A percentile compares a stretch with the other conserved stretches of the same genome.
Conservation (phyloP, 2,888 invertebrate species). For the Mimachlamys varia region DNA sequence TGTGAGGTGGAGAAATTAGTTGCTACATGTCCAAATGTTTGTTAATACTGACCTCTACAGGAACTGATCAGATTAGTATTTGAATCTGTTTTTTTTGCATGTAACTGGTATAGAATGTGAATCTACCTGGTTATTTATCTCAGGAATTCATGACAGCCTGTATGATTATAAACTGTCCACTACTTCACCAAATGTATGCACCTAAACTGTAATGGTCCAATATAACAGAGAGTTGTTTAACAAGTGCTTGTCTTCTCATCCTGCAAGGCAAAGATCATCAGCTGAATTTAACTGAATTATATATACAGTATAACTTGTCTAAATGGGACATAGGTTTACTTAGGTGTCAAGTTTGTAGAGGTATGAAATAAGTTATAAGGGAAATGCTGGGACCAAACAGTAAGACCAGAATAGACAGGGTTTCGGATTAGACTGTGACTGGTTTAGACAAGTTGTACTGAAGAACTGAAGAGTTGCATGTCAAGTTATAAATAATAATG, state of each 20-base stretch:
- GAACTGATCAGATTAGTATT: too few relatives aligned
- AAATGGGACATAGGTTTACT: too few relatives aligned
- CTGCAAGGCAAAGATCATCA: neutral
- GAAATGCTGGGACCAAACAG: too few relatives aligned
- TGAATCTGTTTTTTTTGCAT: neutral
- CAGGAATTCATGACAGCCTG: neutral
- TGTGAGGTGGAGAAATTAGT: neutral
- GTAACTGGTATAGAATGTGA: neutral
- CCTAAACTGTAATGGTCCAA: neutral
- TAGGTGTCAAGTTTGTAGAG: too few relatives aligned
- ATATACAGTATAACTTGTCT: too few relatives aligned
- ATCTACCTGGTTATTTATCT: neutral
- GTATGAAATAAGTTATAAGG: too few relatives aligned
- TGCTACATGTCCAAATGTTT: neutral
- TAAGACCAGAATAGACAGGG: too few relatives aligned
- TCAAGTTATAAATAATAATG: neutral
- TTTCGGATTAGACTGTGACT: too few relatives aligned
- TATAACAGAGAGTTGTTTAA: neutral
- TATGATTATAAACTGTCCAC: neutral
- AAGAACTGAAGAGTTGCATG: neutral
- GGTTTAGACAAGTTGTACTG: too few relatives aligned
- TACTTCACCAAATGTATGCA: neutral
- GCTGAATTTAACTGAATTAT: neutral
- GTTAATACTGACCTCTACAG: neutral
- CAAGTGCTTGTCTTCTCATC: neutral